A percentile compares a stretch with the other conserved stretches of the same genome.
Conservation (phyloP, 2,113 vertebrate species). For the Alexandromys fortis region DNA sequence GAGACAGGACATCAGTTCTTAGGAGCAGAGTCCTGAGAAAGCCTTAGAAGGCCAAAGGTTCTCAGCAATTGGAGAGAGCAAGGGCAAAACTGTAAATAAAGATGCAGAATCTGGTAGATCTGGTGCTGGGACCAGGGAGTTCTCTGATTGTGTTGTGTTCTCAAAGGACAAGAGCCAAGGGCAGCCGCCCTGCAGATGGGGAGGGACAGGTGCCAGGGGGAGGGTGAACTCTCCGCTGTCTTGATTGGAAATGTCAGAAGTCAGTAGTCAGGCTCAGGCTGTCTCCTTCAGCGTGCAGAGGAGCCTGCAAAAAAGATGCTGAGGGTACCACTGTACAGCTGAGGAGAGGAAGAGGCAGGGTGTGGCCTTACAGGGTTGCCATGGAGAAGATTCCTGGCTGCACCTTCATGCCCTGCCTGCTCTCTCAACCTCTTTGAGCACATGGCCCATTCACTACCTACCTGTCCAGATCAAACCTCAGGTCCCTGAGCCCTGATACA, state of each 20-base stretch:
- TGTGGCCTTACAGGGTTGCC: not conserved
- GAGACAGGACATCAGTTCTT: not conserved
- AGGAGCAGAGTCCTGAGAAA: not conserved
- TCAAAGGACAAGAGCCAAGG: not conserved
- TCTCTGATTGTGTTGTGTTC: not conserved
- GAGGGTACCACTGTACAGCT: too few species aligned
- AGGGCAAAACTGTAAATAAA: conserved; percentile 9
- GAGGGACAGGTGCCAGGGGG: not conserved
- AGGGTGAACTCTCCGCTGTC: not conserved
- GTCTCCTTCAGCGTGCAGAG: not conserved
- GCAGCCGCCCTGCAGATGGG: not conserved
- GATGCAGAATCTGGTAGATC: not conserved
- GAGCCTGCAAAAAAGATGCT: not conserved
- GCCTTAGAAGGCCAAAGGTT: not conserved
- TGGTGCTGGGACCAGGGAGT: not conserved
- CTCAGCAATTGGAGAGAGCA: not conserved
- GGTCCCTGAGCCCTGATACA: not conserved
- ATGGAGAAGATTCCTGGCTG: not conserved
- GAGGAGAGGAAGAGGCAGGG: not conserved
- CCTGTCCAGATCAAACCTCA: not conserved
- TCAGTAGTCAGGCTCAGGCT: not conserved
- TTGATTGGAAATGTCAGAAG: not conserved
- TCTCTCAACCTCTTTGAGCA: not conserved
- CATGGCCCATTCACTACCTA: not conserved
- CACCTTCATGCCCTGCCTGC: rapidly evolving